Conservation (phyloP, 2,113 vertebrate species). For the Sander vitreus region DNA sequence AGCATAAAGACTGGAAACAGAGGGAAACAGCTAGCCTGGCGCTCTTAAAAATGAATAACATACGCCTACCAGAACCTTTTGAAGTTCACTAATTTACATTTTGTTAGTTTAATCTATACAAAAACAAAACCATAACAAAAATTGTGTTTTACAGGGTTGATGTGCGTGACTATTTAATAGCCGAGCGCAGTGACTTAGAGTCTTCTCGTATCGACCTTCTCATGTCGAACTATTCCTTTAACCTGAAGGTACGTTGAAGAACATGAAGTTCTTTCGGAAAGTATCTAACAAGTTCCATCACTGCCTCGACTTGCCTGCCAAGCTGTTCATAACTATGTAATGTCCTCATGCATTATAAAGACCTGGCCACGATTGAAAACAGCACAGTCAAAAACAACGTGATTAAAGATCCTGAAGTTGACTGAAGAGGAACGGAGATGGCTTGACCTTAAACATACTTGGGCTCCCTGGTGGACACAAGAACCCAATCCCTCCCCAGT, state of each 20-base stretch:
- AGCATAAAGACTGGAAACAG: neutral
- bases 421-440: slow-evolving; percentile 77
- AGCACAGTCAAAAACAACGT: slow-evolving; percentile 80
- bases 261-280: slow-evolving; percentile 61
- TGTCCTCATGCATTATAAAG: slow-evolving; percentile 81
- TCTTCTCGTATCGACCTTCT: neutral
- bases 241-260: slow-evolving; percentile 50
- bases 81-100: neutral
- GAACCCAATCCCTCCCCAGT: slow-evolving; percentile 68
- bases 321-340: slow-evolving; percentile 82
- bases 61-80: neutral
- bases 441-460: slow-evolving; percentile 84
- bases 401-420: slow-evolving; percentile 77
- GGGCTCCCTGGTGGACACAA: slow-evolving; percentile 62
- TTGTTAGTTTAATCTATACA: neutral
- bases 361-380: slow-evolving; percentile 77
- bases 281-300: slow-evolving; percentile 68
- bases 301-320: slow-evolving; percentile 71
- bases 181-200: neutral
- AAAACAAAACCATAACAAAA: neutral
- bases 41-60: neutral
- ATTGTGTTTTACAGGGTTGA: neutral
- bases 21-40: neutral
- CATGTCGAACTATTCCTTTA: neutral
- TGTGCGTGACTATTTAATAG: neutral